Evolutionary conservation across 2,888 invertebrate species (phyloP).

Genomic region (Trisateles emortualis): DNA sequence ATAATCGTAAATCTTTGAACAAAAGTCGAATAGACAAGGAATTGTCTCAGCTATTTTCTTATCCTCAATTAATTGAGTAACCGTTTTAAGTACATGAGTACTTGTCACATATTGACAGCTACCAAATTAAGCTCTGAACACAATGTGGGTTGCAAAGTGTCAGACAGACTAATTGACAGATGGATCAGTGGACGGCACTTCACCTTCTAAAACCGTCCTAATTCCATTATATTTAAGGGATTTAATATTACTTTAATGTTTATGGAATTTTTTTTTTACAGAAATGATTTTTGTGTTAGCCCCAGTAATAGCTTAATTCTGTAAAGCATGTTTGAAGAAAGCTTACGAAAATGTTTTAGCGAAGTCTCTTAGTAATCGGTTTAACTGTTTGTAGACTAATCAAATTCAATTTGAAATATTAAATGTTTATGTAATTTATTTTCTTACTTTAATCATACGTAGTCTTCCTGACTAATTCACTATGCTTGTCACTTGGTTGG

Average conservation of each 20-base stretch:
- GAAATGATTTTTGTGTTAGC: background rate
- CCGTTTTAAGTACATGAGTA: background rate
- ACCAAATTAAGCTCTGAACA: background rate
- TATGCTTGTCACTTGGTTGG: no score
- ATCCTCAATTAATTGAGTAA: no score
- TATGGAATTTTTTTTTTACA: background rate
- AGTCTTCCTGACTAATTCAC: no score
- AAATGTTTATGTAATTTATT: no score
- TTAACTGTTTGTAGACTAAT: no score
- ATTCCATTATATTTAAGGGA: background rate
- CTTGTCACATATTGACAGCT: background rate
- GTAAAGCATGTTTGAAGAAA: background rate
- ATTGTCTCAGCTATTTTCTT: no score
- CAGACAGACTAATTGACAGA: background rate
- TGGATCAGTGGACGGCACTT: background rate
- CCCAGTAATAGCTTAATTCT: background rate
- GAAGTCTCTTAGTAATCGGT: no score
- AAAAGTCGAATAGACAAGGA: no score
- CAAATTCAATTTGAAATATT: no score
- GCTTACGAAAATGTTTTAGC: background rate
- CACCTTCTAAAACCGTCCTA: background rate
- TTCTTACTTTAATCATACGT: no score
- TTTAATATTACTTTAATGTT: background rate
- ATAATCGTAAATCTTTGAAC: no score
- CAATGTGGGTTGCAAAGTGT: background rate